Conservation (phyloP, 2,797 vertebrate genomes). For the Otus scops region DNA sequence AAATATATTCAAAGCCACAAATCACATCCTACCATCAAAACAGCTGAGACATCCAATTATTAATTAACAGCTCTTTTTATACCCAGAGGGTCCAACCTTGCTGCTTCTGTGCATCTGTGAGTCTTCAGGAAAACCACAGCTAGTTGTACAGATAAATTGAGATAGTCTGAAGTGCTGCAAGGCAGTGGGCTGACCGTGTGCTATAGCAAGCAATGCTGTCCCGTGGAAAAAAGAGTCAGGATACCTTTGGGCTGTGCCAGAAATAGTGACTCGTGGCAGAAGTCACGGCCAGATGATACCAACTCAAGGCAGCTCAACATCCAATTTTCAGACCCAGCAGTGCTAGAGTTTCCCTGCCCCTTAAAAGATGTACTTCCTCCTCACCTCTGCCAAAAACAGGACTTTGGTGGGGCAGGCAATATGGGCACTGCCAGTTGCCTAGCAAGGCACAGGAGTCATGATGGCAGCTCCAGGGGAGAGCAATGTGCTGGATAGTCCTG, state of each 20-base stretch:
- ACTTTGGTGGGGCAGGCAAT: neutral
- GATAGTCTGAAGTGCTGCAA: neutral
- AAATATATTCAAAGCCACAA: neutral
- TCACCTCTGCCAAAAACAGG: neutral
- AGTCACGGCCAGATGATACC: neutral
- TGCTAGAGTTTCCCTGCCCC: neutral
- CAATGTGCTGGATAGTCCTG: neutral
- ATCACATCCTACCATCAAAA: neutral
- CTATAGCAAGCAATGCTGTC: neutral
- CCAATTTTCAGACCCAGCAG: neutral
- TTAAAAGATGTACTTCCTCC: neutral
- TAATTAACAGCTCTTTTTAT: slow-evolving; percentile 21
- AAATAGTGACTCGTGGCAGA: accelerated
- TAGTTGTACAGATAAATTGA: neutral
- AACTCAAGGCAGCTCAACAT: neutral
- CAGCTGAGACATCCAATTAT: neutral
- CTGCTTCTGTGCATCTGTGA: neutral
- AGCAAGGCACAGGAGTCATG: neutral
- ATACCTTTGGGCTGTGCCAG: neutral
- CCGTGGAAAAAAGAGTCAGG: neutral
- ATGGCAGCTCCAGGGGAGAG: neutral
- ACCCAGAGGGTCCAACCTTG: neutral
- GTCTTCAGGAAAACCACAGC: neutral
- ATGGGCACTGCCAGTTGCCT: accelerated
- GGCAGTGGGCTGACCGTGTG: neutral